These are phyloP conservation scores for Nomada hirtipes DNA, from an alignment of 2,888 invertebrate genomes.

Conservation along the genomic window DNA sequence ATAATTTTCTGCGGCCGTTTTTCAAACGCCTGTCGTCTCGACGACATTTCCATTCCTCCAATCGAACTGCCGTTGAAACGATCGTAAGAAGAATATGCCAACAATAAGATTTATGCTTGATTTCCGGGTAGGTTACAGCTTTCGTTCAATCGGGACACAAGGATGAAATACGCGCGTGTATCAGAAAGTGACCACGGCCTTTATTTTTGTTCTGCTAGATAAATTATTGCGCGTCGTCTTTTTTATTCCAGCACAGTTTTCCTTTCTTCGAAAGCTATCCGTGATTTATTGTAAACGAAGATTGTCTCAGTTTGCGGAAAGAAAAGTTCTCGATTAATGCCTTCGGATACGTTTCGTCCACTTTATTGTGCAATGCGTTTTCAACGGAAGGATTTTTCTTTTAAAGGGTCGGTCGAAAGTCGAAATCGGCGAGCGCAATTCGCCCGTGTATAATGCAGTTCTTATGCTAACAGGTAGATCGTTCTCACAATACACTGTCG, in stretches of 20 bases:
- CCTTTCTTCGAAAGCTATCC: too few species aligned
- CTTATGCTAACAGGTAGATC: slow-evolving; percentile 34
- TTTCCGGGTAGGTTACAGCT: slow-evolving; percentile 55
- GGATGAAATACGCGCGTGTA: too few species aligned
- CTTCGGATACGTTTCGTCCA: slow-evolving; percentile 1
- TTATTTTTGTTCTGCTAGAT: too few species aligned
- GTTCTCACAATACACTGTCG: slow-evolving; percentile 16
- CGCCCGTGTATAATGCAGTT: slow-evolving; percentile 17
- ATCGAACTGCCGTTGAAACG: slow-evolving; percentile 32
- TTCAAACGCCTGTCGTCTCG: not conserved
- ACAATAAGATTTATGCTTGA: slow-evolving; percentile 14
- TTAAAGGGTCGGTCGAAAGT: not conserved
- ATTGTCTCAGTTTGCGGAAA: too few species aligned
- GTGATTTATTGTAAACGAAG: too few species aligned
- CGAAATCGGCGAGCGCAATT: slow-evolving; percentile 7
- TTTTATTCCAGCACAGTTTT: not conserved
- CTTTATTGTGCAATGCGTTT: slow-evolving; percentile 21
- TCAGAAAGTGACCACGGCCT: too few species aligned
- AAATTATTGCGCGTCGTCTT: too few species aligned
- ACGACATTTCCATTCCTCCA: slow-evolving; percentile 30
- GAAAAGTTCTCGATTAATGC: not conserved
- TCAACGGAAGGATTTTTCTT: slow-evolving; percentile 19
- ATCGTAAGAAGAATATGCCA: slow-evolving; percentile 40
- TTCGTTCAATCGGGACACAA: slow-evolving; percentile 7
- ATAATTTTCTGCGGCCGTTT: slow-evolving; percentile 40